Conservation (phyloP, 1,140 invertebrate species). For the Drosophila kurseongensis region DNA sequence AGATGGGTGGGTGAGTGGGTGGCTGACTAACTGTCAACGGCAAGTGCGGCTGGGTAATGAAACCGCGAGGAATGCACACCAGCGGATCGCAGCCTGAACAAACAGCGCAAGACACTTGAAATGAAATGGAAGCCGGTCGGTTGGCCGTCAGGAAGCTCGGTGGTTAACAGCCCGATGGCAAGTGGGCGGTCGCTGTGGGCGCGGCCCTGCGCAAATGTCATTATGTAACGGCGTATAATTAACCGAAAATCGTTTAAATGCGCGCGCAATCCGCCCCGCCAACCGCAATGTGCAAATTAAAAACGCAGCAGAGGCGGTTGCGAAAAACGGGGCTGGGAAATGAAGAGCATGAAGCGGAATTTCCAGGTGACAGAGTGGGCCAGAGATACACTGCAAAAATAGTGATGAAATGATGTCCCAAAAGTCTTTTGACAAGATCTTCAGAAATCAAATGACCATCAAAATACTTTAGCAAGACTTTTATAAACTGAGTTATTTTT, state of each 20-base stretch:
- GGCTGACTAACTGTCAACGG: slow-evolving; percentile 39
- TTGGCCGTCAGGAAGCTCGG: slow-evolving; percentile 33
- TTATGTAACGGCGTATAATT: slow-evolving; percentile 76
- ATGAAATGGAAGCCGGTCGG: slow-evolving; percentile 35
- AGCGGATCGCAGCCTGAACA: slow-evolving; percentile 26
- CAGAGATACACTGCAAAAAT: neutral
- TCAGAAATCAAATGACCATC: neutral
- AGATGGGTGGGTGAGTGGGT: neutral
- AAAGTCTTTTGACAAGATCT: no score
- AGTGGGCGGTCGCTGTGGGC: slow-evolving; percentile 10
- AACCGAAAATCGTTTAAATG: slow-evolving; percentile 79
- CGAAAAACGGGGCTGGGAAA: slow-evolving; percentile 4
- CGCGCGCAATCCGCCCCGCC: slow-evolving; percentile 31
- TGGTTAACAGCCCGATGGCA: slow-evolving; percentile 42
- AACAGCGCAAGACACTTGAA: slow-evolving; percentile 50
- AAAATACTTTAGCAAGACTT: no score
- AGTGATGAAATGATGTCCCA: no score
- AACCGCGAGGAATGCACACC: slow-evolving; percentile 51
- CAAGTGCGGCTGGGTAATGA: slow-evolving; percentile 45
- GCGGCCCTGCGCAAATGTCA: slow-evolving; percentile 65
- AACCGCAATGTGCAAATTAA: slow-evolving; percentile 74
- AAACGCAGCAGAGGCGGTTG: slow-evolving; percentile 45
- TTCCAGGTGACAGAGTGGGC: slow-evolving; percentile 36
- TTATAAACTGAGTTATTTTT: no score
- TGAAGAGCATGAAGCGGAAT: slow-evolving; percentile 33